phyloP scores from a whole-genome alignment of 1,140 invertebrate genomes.

The Ruditapes philippinarum region DNA sequence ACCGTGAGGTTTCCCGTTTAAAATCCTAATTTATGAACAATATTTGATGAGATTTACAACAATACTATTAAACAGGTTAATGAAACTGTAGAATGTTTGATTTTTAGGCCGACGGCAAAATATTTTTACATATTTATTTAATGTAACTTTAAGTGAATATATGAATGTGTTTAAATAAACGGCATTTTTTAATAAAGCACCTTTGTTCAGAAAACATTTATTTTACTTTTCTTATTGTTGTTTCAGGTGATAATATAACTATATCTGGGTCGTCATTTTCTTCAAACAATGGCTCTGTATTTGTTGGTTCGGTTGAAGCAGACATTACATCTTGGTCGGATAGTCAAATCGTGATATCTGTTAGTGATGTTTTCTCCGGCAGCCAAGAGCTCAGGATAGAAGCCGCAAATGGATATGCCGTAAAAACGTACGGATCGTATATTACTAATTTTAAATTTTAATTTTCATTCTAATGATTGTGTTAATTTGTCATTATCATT shows the following conservation, averaged over 20 bases:
- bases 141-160: neutral
- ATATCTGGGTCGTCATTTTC: conserved; percentile 31
- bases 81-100: too few species aligned
- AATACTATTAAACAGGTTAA: too few species aligned
- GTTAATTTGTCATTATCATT: neutral
- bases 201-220: too few species aligned
- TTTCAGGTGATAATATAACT: conserved; percentile 38
- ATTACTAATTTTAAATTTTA: neutral
- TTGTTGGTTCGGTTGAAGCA: neutral
- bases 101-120: too few species aligned
- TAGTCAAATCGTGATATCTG: neutral
- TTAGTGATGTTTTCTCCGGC: neutral
- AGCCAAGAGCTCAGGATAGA: neutral
- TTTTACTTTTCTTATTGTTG: too few species aligned
- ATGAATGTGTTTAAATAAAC: neutral
- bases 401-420: conserved; percentile 20
- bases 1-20: too few species aligned
- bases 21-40: too few species aligned
- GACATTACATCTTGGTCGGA: conserved; percentile 32
- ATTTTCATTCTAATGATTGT: neutral
- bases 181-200: too few species aligned
- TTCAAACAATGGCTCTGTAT: neutral
- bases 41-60: too few species aligned
- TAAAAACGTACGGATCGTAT: conserved; percentile 2
- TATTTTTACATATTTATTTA: too few species aligned